Percentiles rank a stretch among this genome's conserved stretches.
phyloP scores from a whole-genome alignment of 2,888 invertebrate genomes.

The Microplitis deprimator region DNA sequence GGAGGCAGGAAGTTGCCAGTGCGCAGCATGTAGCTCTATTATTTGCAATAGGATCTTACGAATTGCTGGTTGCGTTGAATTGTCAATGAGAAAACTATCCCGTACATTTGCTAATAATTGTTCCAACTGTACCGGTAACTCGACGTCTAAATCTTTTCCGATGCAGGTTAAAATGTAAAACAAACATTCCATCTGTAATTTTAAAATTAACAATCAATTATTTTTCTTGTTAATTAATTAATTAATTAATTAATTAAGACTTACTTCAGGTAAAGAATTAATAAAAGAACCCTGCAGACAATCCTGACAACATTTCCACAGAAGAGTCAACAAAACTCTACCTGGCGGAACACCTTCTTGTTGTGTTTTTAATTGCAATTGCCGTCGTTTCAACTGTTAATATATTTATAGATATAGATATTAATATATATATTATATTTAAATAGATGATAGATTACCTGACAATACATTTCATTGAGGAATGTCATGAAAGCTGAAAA shows the following conservation, averaged over 20 bases:
- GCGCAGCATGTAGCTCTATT: constrained; percentile 90
- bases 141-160: constrained; percentile 88
- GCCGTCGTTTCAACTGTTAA: constrained; percentile 79
- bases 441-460: constrained; percentile 60
- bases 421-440: too few species aligned
- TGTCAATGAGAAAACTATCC: constrained; percentile 86
- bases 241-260: constrained; percentile 45
- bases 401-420: neutral
- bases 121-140: constrained; percentile 86
- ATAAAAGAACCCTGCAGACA: constrained; percentile 85
- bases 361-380: constrained; percentile 74
- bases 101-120: constrained; percentile 84
- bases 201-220: constrained; percentile 2
- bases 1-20: constrained; percentile 92
- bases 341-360: constrained; percentile 79
- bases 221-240: neutral
- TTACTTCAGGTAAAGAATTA: constrained; percentile 85
- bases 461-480: constrained; percentile 91
- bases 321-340: constrained; percentile 84
- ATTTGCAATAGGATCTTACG: constrained; percentile 89
- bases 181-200: constrained; percentile 84
- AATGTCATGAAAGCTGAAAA: constrained; percentile 86
- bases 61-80: constrained; percentile 81
- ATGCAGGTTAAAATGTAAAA: constrained; percentile 91
- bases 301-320: constrained; percentile 91